A percentile compares a stretch with the other conserved stretches of the same genome.
phyloP scores from a whole-genome alignment of 1,140 invertebrate species.

The Ceratina australensis region DNA sequence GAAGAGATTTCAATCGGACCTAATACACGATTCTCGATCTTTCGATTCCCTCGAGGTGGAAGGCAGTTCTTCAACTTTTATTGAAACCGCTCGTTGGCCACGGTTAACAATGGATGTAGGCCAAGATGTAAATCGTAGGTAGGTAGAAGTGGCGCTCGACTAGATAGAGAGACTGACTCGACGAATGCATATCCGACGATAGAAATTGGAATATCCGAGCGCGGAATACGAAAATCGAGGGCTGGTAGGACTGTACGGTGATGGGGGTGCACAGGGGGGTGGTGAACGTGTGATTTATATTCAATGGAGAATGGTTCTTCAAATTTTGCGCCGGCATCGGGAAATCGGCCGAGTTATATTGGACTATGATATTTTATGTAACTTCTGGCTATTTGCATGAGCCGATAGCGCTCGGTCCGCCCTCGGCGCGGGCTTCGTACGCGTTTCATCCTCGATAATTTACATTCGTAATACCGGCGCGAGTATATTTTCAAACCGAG shows the following conservation, averaged over 20 bases:
- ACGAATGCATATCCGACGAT: slow-evolving; percentile 11
- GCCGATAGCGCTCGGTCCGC: slow-evolving; percentile 3
- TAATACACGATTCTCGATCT: neutral
- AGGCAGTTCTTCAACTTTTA: neutral
- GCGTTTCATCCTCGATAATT: slow-evolving; percentile 15
- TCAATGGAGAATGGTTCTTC: slow-evolving; percentile 46
- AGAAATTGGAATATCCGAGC: slow-evolving; percentile 38
- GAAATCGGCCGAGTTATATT: slow-evolving; percentile 40
- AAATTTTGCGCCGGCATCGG: slow-evolving; percentile 31
- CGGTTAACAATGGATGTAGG: slow-evolving; percentile 29
- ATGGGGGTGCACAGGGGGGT: no score
- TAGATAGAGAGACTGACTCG: slow-evolving; percentile 10
- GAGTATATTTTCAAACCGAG: slow-evolving; percentile 14
- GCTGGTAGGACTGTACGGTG: neutral
- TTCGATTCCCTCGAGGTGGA: neutral
- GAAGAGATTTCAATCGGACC: neutral
- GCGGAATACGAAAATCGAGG: slow-evolving; percentile 39
- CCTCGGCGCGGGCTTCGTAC: neutral
- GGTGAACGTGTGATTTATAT: slow-evolving; percentile 40
- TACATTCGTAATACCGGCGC: slow-evolving; percentile 14
- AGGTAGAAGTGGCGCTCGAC: slow-evolving; percentile 5
- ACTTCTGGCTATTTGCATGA: slow-evolving; percentile 37
- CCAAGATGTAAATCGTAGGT: slow-evolving; percentile 17
- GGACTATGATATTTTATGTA: slow-evolving; percentile 44
- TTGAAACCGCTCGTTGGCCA: slow-evolving; percentile 16